Base-by-base conservation (phyloP, 2,797 vertebrate genomes). In the Merluccius polli region DNA sequence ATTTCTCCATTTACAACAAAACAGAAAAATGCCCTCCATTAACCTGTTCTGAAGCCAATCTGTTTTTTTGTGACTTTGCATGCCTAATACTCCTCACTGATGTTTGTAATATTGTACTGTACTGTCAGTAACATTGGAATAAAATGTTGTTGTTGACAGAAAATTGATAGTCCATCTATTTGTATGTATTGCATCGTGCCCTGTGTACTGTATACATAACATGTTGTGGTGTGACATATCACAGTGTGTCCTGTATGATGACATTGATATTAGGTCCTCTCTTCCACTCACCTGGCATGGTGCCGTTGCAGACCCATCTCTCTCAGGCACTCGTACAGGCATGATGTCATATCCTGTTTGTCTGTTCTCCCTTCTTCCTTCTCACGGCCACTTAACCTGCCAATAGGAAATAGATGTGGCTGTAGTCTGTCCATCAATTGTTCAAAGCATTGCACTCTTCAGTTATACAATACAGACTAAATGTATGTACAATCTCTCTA, bases 241-340 rank as follows among this genome's bases (percentile, higher is more conserved):
- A 44, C 41, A 44, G 4, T 63, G 73, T 38, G 32, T 30, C 32
- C 24, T 72, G 33, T 72, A 16, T n/a, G 63, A 44, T 29, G 16
- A 65, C 6, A 15, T 21, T 35, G 6, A 36, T 29, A 7, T n/a
- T 21, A 52, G 48, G 18, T 52, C 48, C 48, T 63, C 48, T 52
- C 52, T 24, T 63, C 67, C 27, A 69, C 74, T 89, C 87, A 92
- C 92, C 89, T 87, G 11, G 91, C 89, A 86, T 95, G 96, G 86
- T 95, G 95, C 81, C 84, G 92, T 85, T 94, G 93, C 74, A 97
- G 94, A 73, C 94, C 94, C 74, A 93, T 93, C 15, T 95, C 94
- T 85, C 86, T 92, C 84, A 97, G 93, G 87, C 95, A 97, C 85
- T 96, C 94, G 44, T 95, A 95, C 38, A 97, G 89, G 79, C 92